phyloP scores from a whole-genome alignment of 2,797 vertebrate genomes.

The Lagorchestes hirsutus region DNA sequence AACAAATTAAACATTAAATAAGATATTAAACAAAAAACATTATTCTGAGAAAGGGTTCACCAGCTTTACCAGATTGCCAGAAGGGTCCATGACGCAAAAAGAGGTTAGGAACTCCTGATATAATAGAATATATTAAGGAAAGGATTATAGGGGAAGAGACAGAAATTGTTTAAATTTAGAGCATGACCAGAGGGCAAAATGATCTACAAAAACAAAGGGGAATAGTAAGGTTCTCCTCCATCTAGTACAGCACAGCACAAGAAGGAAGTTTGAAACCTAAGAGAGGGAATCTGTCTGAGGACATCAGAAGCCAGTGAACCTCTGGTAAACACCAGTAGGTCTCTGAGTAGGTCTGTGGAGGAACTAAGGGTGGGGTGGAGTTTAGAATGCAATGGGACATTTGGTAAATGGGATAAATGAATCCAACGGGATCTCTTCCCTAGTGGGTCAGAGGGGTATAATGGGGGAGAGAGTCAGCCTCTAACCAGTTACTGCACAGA shows the following conservation, averaged over 20 bases:
- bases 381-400: neutral
- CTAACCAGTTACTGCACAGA: neutral
- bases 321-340: neutral
- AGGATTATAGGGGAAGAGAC: neutral
- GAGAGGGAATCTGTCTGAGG: neutral
- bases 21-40: too few relatives aligned
- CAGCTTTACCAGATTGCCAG: neutral
- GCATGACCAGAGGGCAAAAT: neutral
- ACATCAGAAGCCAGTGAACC: neutral
- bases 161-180: neutral
- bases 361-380: neutral
- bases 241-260: neutral
- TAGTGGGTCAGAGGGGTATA: neutral
- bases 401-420: neutral
- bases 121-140: neutral
- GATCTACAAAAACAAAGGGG: neutral
- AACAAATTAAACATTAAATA: neutral
- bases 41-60: neutral
- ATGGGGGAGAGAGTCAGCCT: neutral
- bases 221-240: neutral
- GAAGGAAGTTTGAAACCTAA: neutral
- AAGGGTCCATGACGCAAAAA: neutral
- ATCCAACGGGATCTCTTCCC: neutral
- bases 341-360: neutral
- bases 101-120: neutral